Percentiles rank a stretch among this genome's conserved stretches.
Conservation (phyloP, 1,140 invertebrate species). For the Acromyrmex heyeri region DNA sequence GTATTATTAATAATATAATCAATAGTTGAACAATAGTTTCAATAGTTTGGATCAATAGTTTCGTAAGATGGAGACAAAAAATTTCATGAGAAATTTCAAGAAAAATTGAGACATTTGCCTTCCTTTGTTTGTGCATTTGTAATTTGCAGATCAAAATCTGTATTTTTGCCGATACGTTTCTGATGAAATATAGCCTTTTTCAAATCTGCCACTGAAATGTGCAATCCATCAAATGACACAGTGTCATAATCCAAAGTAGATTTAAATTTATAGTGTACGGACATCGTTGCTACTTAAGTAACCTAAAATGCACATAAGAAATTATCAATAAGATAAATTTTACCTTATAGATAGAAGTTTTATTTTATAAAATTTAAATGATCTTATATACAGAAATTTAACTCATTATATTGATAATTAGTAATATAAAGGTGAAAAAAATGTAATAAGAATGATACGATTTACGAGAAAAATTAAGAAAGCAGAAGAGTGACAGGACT, state of each 20-base stretch:
- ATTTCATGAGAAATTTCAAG: not conserved
- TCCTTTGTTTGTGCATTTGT: conserved; percentile 99
- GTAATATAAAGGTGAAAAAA: too few relatives aligned
- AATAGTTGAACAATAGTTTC: conserved; percentile 6
- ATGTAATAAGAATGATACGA: too few relatives aligned
- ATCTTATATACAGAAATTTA: too few relatives aligned
- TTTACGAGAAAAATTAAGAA: too few relatives aligned
- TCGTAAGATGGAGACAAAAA: conserved; percentile 35
- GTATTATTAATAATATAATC: conserved; percentile 40
- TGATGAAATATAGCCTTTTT: conserved; percentile 98
- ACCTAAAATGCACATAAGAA: conserved; percentile 68
- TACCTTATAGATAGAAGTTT: not conserved
- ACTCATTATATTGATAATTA: too few relatives aligned
- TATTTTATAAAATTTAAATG: too few relatives aligned
- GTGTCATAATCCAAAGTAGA: conserved; percentile 97
- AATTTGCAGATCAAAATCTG: conserved; percentile 98
- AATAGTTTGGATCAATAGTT: not conserved
- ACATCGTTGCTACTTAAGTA: conserved; percentile 89
- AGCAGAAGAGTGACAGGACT: too few relatives aligned
- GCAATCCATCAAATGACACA: conserved; percentile 98
- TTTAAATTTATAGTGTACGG: conserved; percentile 99
- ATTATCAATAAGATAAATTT: not conserved
- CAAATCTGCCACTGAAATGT: conserved; percentile 97
- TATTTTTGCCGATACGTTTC: conserved; percentile 97
- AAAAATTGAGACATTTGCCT: conserved; percentile 88